Base-by-base conservation (phyloP, 1,140 invertebrate species). In the Lutraria rhynchaena region DNA sequence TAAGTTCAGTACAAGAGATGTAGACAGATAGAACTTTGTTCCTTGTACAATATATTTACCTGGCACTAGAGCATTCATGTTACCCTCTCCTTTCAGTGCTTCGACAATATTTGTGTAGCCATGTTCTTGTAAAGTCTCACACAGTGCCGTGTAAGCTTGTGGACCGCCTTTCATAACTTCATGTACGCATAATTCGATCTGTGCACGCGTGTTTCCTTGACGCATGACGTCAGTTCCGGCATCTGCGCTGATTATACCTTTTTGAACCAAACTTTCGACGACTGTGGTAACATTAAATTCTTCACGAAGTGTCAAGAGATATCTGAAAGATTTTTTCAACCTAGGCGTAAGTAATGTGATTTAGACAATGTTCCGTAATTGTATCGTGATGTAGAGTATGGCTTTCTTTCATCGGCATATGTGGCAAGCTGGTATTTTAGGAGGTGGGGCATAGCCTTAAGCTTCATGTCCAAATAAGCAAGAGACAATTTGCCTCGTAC, bases 91-190 rank as follows among this genome's bases (percentile, higher is more conserved):
- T 27, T 33, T 46, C 9, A 81, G 35, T 3, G 78, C 70, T n/a
- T 81, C 78, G 0, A 81, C 69, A 35, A 81, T 73, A 57, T 67
- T 81, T 46, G 19, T 73, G 49, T 81, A 81, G 19, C 78, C 78
- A 19, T 60, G 69, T 29, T 81, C 78, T 44, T 74, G 78, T 27
- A 81, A 37, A 3, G 69, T 74, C 11, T 81, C 78, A 31, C 78
- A 81, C 0, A 81, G 46, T 15, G 55, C 19, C 31, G 67, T 51
- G 33, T 73, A 81, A n/a, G 78, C 69, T 3, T 41, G 57, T 17
- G 57, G 29, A n/a, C 78, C 69, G 22, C 69, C 70, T 53, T 73
- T 74, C 78, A 73, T 81, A 15, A 81, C 78, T 53, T 74, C 69
- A 13, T 81, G 69, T 15, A 81, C 69, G 44, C 78, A 81, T 19